phyloP scores from a whole-genome alignment of 2,888 invertebrate genomes.

The Cephus runcator region DNA sequence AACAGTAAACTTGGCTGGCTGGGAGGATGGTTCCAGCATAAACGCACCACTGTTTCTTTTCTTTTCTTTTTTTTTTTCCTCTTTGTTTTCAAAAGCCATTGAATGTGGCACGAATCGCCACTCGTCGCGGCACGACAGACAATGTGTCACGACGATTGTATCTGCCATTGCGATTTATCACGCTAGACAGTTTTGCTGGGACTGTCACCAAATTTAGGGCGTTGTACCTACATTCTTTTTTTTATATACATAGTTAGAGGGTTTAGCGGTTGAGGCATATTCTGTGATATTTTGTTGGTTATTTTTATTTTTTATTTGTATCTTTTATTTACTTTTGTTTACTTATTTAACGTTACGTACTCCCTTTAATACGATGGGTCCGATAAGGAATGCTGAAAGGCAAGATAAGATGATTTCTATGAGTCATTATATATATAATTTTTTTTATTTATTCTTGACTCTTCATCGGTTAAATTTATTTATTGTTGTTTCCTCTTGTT shows the following conservation, averaged over 20 bases:
- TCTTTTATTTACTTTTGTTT: not conserved
- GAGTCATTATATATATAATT: no score
- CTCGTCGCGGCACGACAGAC: not conserved
- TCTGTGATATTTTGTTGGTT: not conserved
- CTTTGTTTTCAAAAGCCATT: not conserved
- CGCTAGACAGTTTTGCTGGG: not conserved
- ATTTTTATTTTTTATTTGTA: not conserved
- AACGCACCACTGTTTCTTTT: slow-evolving; percentile 1
- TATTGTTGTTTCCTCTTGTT: not conserved
- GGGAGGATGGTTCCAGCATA: slow-evolving; percentile 18
- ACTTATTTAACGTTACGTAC: not conserved
- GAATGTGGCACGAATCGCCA: not conserved
- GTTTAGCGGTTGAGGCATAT: not conserved
- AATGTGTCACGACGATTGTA: not conserved
- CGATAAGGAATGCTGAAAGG: no score
- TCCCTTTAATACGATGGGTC: no score
- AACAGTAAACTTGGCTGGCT: slow-evolving; percentile 11
- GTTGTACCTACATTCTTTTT: not conserved
- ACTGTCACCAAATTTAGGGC: not conserved
- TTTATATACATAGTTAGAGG: not conserved
- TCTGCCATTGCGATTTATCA: not conserved
- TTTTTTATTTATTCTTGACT: not conserved
- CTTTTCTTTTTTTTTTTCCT: not conserved
- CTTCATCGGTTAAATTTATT: not conserved
- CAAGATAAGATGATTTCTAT: no score